Conservation (phyloP, 2,113 vertebrate species). For the Vireo altiloquus region DNA sequence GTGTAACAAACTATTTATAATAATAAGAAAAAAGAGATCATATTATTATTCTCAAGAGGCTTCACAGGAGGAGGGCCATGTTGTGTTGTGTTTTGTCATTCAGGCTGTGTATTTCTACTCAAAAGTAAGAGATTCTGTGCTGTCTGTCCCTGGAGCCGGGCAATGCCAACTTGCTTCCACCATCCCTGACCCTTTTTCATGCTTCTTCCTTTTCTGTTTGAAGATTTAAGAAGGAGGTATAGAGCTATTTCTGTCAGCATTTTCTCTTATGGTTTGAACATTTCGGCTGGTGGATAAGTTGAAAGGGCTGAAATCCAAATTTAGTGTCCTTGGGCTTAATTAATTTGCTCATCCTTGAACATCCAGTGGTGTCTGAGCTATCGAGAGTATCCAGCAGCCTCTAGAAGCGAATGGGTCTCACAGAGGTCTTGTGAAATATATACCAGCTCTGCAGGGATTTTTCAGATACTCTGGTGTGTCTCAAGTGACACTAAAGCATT, state of each 20-base stretch:
- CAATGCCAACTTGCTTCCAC: neutral
- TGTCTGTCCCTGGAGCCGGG: neutral
- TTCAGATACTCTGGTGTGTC: neutral
- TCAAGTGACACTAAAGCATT: neutral
- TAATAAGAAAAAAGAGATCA: neutral
- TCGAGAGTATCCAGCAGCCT: neutral
- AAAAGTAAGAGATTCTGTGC: neutral
- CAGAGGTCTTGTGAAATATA: neutral
- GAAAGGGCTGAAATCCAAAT: neutral
- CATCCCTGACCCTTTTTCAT: neutral
- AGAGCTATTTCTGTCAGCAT: neutral
- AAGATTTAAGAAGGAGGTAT: neutral
- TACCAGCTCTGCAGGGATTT: neutral
- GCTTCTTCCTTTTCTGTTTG: neutral
- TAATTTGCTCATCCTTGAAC: neutral
- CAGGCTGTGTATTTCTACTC: neutral
- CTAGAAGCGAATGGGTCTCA: neutral
- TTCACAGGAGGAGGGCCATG: neutral
- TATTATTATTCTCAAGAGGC: neutral
- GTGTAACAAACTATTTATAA: neutral
- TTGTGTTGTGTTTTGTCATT: neutral
- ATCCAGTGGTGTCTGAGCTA: neutral
- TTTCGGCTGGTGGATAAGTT: neutral
- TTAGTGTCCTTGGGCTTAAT: neutral
- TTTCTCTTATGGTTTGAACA: neutral